phyloP scores from a whole-genome alignment of 2,888 invertebrate genomes.

The Cybosia mesomella region DNA sequence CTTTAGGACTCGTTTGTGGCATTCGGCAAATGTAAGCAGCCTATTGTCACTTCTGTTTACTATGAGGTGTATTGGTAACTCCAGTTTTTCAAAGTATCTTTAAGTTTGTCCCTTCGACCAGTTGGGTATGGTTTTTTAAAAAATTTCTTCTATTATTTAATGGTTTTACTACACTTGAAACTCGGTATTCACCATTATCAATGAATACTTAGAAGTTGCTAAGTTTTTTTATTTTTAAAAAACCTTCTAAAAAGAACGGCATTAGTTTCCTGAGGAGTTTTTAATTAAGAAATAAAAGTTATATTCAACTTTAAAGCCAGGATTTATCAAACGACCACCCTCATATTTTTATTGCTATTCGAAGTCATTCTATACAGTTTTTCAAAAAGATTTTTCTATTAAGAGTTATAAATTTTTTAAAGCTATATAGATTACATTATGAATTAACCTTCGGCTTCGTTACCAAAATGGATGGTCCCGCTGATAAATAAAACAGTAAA shows the following conservation, averaged over 20 bases:
- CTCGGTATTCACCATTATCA: background rate
- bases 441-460: background rate
- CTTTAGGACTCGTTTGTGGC: too few species aligned
- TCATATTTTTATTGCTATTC: background rate
- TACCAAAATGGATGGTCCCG: background rate
- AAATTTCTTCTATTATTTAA: background rate
- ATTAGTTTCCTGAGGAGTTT: conserved; percentile 4
- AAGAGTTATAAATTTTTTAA: background rate
- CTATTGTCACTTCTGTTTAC: too few species aligned
- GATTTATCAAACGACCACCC: background rate
- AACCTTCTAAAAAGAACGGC: background rate
- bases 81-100: too few species aligned
- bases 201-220: background rate
- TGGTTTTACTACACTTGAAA: background rate
- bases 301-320: background rate
- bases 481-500: background rate
- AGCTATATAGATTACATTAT: background rate
- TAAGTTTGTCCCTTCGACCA: too few species aligned
- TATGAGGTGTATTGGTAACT: too few species aligned
- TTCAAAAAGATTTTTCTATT: background rate
- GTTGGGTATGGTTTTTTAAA: too few species aligned
- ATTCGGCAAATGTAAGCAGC: too few species aligned
- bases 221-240: background rate
- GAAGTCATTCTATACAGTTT: background rate
- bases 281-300: conserved; percentile 1